These are phyloP conservation scores for Oreotragus oreotragus DNA, from an alignment of 2,113 vertebrate genomes.

Conservation along the genomic window DNA sequence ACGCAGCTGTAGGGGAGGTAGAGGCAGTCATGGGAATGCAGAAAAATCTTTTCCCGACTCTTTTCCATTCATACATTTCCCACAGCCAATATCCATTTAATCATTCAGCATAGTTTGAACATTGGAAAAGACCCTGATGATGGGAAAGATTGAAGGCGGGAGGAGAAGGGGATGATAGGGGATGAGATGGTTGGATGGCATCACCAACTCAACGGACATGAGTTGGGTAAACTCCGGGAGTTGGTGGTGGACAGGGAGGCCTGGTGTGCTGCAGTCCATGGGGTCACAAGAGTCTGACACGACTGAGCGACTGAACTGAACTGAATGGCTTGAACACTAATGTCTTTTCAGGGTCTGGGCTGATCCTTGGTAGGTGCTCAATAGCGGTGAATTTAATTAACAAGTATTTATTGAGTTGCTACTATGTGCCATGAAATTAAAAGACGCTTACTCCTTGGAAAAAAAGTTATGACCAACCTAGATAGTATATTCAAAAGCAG, in stretches of 20 bases:
- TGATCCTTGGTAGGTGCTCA: neutral
- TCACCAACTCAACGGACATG: neutral
- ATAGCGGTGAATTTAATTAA: neutral
- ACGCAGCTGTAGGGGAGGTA: conserved; percentile 69
- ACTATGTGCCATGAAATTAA: too few relatives aligned
- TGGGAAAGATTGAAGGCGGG: neutral
- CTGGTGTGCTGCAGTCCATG: neutral
- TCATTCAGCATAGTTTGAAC: neutral
- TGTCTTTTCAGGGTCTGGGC: neutral
- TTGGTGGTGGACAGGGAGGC: neutral
- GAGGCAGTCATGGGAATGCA: neutral
- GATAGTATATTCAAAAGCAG: too few relatives aligned
- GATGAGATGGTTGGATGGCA: neutral
- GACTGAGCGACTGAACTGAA: neutral
- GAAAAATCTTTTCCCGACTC: neutral
- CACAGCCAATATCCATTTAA: neutral
- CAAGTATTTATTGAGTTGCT: neutral
- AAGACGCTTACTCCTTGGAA: too few relatives aligned
- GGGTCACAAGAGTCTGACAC: neutral
- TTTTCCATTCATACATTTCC: neutral
- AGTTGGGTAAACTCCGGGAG: neutral
- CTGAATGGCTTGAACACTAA: neutral
- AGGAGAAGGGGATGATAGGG: neutral
- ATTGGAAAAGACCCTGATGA: neutral
- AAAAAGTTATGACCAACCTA: too few relatives aligned